Evolutionary conservation across 2,888 invertebrate genomes (phyloP), one percentile per base, ranked within the genome.

Genomic region (Encarsia formosa): DNA sequence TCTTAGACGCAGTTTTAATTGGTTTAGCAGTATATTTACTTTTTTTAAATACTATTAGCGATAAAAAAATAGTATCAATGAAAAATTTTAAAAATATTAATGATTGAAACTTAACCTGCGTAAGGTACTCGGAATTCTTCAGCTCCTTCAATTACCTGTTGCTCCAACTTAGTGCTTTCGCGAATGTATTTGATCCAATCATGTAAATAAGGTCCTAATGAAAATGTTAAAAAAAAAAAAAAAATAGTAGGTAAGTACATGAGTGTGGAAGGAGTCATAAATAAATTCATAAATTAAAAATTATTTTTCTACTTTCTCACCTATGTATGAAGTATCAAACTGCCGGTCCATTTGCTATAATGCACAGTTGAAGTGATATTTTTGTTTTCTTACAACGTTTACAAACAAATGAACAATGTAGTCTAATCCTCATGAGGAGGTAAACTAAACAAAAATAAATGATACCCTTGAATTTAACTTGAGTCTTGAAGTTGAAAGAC

Each of bases 111-210:
- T 48, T 42, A 59, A 69, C 70, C 69, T 59, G 63, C 38, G 49
- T 63, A 69, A 11, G 69, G 69, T 50, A 67, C 60, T 23, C 53
- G 60, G 46, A 64, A 69, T 43, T 63, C 55, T 29, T 52, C 49
- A 19, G 58, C 58, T 8, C 53, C 49, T 18, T 42, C 43, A 43
- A 65, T 58, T 4, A 60, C 41, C 20, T 57, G 43, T 26, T 64
- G 60, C n/a, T 64, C 56, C 24, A 49, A 46, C 26, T 58, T 58
- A 40, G 61, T 52, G 8, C 50, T 51, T 31, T 63, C 55, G 31
- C 60, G 60, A 34, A 69, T 55, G 46, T 59, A 62, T 18, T 57
- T 54, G 23, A 70, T 38, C 70, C 70, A 71, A 32, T 68, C 69
- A 9, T 58, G 41, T n/a, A 63, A 52, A 23, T 65, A 52, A 4